phyloP scores from a whole-genome alignment of 2,888 invertebrate genomes.

The Eupithecia pulchellata region DNA sequence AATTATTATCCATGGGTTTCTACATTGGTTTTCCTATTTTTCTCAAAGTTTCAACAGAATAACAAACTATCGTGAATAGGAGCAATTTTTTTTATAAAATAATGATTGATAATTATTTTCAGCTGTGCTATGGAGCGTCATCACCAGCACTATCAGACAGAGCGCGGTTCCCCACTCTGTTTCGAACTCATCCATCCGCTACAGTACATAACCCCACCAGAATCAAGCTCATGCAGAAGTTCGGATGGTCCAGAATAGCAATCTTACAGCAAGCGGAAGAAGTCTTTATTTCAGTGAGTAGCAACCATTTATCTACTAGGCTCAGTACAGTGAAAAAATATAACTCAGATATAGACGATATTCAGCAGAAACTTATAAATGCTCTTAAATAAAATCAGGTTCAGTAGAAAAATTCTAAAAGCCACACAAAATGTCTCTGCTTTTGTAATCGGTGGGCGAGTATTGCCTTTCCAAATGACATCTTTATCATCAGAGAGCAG shows the following conservation, averaged over 20 bases:
- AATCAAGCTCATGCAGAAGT: slow-evolving; percentile 98
- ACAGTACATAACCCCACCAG: slow-evolving; percentile 99
- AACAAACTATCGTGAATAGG: not conserved
- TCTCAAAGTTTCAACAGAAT: too few relatives aligned
- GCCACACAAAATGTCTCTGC: not conserved
- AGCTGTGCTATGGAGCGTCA: slow-evolving; percentile 99
- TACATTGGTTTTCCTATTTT: too few relatives aligned
- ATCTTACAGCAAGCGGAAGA: slow-evolving; percentile 99
- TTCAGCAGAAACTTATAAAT: not conserved
- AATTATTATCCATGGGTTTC: too few relatives aligned
- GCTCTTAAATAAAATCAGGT: not conserved
- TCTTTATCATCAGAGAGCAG: not conserved
- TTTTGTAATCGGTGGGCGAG: not conserved
- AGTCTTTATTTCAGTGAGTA: slow-evolving; percentile 95
- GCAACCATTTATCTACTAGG: not conserved
- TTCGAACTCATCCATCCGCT: slow-evolving; percentile 99
- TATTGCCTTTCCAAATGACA: not conserved
- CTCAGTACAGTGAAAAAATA: not conserved
- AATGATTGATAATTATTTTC: slow-evolving; percentile 29
- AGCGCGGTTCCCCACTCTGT: slow-evolving; percentile 98
- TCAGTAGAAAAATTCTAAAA: not conserved
- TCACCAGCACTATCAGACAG: slow-evolving; percentile 99
- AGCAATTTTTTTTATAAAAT: not conserved
- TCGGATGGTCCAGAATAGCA: slow-evolving; percentile 98
- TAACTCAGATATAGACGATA: not conserved